Evolutionary conservation across 2,888 invertebrate species (phyloP), one percentile per base, ranked within the genome.

Genomic region (Kryphioiulus occultus): DNA sequence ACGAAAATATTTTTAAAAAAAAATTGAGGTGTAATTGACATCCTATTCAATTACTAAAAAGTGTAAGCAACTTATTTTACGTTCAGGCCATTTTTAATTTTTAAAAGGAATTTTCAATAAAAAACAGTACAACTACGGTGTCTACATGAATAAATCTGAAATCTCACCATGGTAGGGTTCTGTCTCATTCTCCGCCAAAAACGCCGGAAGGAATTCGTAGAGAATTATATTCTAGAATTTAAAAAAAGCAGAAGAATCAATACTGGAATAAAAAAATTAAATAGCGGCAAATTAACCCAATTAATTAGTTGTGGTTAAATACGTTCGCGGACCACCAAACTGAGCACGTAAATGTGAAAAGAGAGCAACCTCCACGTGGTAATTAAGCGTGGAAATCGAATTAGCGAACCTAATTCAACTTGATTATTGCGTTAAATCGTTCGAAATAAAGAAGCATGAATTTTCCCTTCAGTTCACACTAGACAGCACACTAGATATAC

Each of bases 181-280:
- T 17, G 59, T 39, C 10, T 35, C 32, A 15, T 85, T 53, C 88
- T 95, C 94, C 0, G 96, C 95, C 85, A 99, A 92, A 90, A 99
- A 95, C 0, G 96, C 96, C 12, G 99, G 99, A 87, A 99, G 93
- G 92, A 99, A 99, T 92, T 99, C 99, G 92, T 99, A 98, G 89
- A 96, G 93, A 89, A 99, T 96, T 88, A 99, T 95, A 91, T 98
- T 99, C 96, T 99, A 93, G 4, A 68, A 68, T 68, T 12, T 15
- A 26, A 12, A 26, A 12, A 68, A 68, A 68, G 10, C 26, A 68
- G 10, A 68, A 68, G 26, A 26, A 9, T 68, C 22, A n/a, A 59
- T n/a, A 59, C 1, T 10, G 0, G 22, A 68, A 68, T 68, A 26
- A 53, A 19, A 19, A 4, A 19, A 17, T 4, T 53, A 19, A 53